A percentile compares a stretch with the other conserved stretches of the same genome.
These are phyloP conservation scores for Germaria angustata DNA, from an alignment of 2,888 invertebrate genomes.

Conservation along the genomic window DNA sequence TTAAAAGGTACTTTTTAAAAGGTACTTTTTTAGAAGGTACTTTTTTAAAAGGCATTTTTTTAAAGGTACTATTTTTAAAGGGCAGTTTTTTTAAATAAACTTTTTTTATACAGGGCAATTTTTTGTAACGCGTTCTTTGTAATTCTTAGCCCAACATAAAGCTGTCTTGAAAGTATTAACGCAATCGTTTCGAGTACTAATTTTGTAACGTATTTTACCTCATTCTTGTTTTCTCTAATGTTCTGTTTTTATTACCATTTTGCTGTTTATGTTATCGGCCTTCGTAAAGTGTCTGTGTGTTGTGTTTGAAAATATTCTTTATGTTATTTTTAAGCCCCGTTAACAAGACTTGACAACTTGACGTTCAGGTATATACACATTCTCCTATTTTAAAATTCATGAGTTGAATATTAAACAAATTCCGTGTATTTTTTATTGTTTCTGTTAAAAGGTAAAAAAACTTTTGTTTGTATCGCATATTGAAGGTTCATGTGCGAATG, in stretches of 20 bases:
- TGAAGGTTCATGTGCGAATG: background rate
- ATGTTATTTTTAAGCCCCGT: slow-evolving; percentile 22
- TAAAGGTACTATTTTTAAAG: no score
- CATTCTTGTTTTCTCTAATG: slow-evolving; percentile 1
- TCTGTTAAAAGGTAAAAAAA: slow-evolving; percentile 1
- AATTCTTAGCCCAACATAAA: no score
- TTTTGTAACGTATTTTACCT: no score
- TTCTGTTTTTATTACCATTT: slow-evolving; percentile 17
- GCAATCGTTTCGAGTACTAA: no score
- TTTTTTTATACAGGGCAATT: no score
- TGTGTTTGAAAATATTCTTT: background rate
- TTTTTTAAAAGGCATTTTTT: no score
- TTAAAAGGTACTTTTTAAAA: no score
- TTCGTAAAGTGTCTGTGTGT: background rate
- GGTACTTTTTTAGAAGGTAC: no score
- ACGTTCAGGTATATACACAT: slow-evolving; percentile 11
- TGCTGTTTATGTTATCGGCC: background rate
- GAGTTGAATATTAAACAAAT: slow-evolving; percentile 59
- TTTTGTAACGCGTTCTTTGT: no score
- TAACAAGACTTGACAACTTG: slow-evolving; percentile 54
- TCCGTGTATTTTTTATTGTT: slow-evolving; percentile 44
- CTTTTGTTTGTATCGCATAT: background rate
- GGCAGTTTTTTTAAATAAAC: no score
- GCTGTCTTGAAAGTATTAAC: no score
- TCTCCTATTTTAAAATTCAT: slow-evolving; percentile 36